Percentiles rank a stretch among this genome's conserved stretches.
phyloP scores from a whole-genome alignment of 1,140 invertebrate species.

The Drosophila trapezifrons region DNA sequence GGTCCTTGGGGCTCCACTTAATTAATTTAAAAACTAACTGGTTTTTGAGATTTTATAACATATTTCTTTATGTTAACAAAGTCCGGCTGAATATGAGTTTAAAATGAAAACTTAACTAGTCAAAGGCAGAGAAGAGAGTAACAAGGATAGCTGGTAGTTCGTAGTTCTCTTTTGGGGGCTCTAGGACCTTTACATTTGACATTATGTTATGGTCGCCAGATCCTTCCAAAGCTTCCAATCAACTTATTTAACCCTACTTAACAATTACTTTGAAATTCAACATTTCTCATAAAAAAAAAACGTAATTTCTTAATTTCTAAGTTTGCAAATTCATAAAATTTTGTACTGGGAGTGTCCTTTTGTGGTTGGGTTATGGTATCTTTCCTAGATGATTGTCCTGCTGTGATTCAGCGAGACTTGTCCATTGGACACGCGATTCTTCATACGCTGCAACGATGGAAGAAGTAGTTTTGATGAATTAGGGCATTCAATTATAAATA shows the following conservation, averaged over 20 bases:
- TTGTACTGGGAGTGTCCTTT: conserved; percentile 14
- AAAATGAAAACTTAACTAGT: not conserved
- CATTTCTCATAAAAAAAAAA: not conserved
- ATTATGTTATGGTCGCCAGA: not conserved
- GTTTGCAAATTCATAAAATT: not conserved
- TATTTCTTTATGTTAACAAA: conserved; percentile 3
- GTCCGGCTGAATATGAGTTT: not conserved
- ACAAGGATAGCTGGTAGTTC: no score
- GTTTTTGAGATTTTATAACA: not conserved
- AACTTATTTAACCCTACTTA: not conserved
- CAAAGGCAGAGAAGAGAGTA: no score
- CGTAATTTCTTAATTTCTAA: not conserved
- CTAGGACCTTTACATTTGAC: not conserved
- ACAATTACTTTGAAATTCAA: not conserved
- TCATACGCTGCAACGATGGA: conserved; percentile 62
- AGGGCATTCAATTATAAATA: not conserved
- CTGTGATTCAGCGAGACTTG: conserved; percentile 78
- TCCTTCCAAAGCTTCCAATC: not conserved
- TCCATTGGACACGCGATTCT: conserved; percentile 68
- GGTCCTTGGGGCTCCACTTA: not conserved
- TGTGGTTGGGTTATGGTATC: not conserved
- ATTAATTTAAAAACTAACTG: not conserved
- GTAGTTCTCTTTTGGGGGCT: not conserved
- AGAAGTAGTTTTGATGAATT: not conserved
- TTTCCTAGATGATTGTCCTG: conserved; percentile 66